phyloP scores from a whole-genome alignment of 1,140 invertebrate species.

The Oryzaephilus surinamensis region DNA sequence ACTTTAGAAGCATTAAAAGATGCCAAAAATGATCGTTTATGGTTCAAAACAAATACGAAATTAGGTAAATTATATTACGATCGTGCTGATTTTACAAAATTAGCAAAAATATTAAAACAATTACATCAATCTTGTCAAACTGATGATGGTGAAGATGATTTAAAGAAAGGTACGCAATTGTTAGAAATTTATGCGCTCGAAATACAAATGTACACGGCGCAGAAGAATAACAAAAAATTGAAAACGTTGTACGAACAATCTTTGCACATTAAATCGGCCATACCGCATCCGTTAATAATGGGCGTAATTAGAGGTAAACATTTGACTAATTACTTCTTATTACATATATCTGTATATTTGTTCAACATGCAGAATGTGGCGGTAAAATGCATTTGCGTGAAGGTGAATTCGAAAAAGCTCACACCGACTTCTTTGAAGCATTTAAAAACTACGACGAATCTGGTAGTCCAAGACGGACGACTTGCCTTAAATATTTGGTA shows the following conservation, averaged over 20 bases:
- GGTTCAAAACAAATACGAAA: slow-evolving; percentile 99
- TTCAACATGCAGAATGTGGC: slow-evolving; percentile 75
- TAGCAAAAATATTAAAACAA: slow-evolving; percentile 95
- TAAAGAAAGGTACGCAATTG: slow-evolving; percentile 97
- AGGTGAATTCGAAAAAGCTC: slow-evolving; percentile 97
- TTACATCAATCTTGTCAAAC: slow-evolving; percentile 97
- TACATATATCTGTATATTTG: neutral
- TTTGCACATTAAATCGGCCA: slow-evolving; percentile 97
- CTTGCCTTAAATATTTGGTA: slow-evolving; percentile 97
- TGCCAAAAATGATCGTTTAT: slow-evolving; percentile 97
- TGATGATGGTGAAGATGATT: slow-evolving; percentile 97
- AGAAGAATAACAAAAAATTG: slow-evolving; percentile 99
- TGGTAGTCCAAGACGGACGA: slow-evolving; percentile 92
- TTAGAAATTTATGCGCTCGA: slow-evolving; percentile 98
- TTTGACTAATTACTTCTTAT: neutral
- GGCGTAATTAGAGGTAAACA: slow-evolving; percentile 88
- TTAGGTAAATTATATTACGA: slow-evolving; percentile 98
- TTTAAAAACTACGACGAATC: slow-evolving; percentile 99
- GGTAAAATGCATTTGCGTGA: slow-evolving; percentile 99
- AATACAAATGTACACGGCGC: slow-evolving; percentile 99
- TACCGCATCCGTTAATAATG: slow-evolving; percentile 99
- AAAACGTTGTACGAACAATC: slow-evolving; percentile 98
- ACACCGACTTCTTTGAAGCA: slow-evolving; percentile 99
- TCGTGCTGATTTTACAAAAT: slow-evolving; percentile 85
- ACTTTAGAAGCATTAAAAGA: slow-evolving; percentile 96